phyloP scores from a whole-genome alignment of 2,888 invertebrate genomes.

The Apantesis nais region DNA sequence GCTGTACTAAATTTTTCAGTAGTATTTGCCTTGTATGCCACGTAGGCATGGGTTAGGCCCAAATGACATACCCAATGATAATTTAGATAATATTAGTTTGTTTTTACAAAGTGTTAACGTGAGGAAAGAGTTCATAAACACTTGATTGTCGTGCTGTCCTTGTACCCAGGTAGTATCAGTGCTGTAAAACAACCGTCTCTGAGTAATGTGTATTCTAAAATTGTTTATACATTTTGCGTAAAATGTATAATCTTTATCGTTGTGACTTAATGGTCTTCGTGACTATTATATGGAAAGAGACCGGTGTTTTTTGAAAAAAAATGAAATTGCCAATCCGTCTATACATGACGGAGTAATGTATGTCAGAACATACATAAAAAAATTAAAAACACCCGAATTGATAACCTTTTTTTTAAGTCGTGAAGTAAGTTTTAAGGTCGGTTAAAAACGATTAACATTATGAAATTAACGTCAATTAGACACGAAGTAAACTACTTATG shows the following conservation, averaged over 20 bases:
- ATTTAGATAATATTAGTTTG: not conserved
- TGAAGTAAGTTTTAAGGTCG: no score
- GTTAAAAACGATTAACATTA: no score
- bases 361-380: no score
- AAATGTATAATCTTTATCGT: not conserved
- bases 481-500: no score
- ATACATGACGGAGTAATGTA: no score
- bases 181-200: slow-evolving; percentile 11
- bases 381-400: no score
- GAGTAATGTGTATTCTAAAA: not conserved
- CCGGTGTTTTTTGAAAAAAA: not conserved
- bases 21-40: not conserved
- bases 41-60: not conserved
- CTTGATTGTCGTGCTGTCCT: not conserved
- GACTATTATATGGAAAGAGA: not conserved
- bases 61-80: not conserved
- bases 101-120: not conserved
- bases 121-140: not conserved
- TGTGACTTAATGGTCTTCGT: not conserved
- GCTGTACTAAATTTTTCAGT: not conserved
- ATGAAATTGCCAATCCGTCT: no score
- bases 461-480: no score
- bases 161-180: slow-evolving; percentile 8
- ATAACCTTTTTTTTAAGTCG: no score
- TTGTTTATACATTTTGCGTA: slow-evolving; percentile 1